Conservation (phyloP, 2,797 vertebrate genomes). For the Capromys pilorides region DNA sequence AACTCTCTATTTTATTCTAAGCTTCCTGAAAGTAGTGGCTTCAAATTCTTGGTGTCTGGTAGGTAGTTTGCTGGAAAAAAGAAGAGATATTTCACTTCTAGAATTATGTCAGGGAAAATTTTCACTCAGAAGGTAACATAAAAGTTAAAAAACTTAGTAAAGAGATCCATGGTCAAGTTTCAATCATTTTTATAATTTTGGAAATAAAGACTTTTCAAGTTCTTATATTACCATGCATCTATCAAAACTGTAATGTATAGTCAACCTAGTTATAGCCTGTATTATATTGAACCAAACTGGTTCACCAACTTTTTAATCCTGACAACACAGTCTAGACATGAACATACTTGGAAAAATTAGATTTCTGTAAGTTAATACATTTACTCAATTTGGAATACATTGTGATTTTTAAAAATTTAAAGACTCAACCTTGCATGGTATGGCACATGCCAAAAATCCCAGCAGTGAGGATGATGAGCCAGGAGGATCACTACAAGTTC, state of each 20-base stretch:
- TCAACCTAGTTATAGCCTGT: not conserved
- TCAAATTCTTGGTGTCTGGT: not conserved
- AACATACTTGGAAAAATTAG: not conserved
- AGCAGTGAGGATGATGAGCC: not conserved
- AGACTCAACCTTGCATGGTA: not conserved
- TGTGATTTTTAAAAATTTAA: not conserved
- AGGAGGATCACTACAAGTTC: not conserved
- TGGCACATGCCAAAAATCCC: not conserved
- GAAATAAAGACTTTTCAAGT: not conserved
- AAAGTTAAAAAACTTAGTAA: constrained; percentile 8
- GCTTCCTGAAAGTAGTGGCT: not conserved
- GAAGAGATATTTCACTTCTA: not conserved
- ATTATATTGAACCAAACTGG: not conserved
- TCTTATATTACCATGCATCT: not conserved
- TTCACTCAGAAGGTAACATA: constrained; percentile 49
- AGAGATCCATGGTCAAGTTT: not conserved
- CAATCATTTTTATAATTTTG: constrained; percentile 41
- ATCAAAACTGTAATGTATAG: not conserved
- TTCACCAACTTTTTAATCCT: constrained; percentile 22
- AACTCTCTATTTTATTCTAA: not conserved
- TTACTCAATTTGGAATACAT: constrained; percentile 50
- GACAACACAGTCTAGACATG: constrained; percentile 26
- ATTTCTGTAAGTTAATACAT: constrained; percentile 39
- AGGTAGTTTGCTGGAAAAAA: not conserved
- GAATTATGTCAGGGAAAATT: constrained; percentile 46